phyloP scores from a whole-genome alignment of 1,140 invertebrate species.

The Scaptomyza graminum region DNA sequence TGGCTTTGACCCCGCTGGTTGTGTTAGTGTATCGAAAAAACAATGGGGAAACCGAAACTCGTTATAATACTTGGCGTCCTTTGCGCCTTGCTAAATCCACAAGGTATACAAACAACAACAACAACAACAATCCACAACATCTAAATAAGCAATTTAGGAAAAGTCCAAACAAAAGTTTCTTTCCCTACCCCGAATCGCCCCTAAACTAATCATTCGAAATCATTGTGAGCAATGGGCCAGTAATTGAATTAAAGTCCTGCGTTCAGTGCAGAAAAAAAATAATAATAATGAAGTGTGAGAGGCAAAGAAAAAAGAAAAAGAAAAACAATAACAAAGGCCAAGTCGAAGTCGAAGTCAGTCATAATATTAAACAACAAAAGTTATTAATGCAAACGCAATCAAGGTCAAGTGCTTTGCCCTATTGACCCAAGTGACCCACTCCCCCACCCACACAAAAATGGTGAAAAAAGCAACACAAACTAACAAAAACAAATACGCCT shows the following conservation, averaged over 20 bases:
- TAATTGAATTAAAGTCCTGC: conserved; percentile 73
- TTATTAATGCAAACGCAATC: conserved; percentile 80
- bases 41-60: conserved; percentile 54
- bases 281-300: conserved; percentile 14
- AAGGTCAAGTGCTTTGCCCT: conserved; percentile 79
- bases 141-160: conserved; percentile 21
- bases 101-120: conserved; percentile 49
- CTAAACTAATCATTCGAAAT: conserved; percentile 20
- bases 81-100: conserved; percentile 43
- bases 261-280: conserved; percentile 33
- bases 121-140: neutral
- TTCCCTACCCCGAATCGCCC: conserved; percentile 1
- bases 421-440: conserved; percentile 55
- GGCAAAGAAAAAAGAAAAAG: conserved; percentile 29
- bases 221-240: conserved; percentile 57
- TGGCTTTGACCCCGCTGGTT: conserved; percentile 13
- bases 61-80: conserved; percentile 48
- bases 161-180: conserved; percentile 23
- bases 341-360: conserved; percentile 55
- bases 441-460: neutral
- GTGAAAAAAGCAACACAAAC: neutral
- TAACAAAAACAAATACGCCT: conserved; percentile 6
- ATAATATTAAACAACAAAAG: conserved; percentile 72
- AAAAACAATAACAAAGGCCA: conserved; percentile 38
- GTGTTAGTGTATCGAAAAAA: conserved; percentile 10